Conservation (phyloP, 1,140 invertebrate genomes). For the Homalodisca vitripennis region DNA sequence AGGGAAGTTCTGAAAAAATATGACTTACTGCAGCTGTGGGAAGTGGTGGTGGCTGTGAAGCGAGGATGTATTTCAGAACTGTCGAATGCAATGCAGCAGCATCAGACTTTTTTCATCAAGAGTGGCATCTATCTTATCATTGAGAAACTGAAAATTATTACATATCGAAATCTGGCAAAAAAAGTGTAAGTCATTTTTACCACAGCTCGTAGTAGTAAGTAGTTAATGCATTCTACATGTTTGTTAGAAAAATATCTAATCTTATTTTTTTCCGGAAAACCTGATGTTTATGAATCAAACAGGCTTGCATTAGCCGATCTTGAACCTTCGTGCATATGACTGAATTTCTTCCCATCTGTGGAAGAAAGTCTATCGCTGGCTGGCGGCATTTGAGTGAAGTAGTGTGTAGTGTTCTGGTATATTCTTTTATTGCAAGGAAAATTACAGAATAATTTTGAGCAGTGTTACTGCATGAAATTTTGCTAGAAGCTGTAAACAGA, state of each 20-base stretch:
- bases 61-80: constrained; percentile 85
- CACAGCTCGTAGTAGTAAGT: too few relatives aligned
- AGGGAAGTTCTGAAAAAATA: constrained; percentile 80
- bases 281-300: background rate
- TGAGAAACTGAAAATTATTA: constrained; percentile 93
- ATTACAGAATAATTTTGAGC: too few relatives aligned
- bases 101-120: constrained; percentile 92
- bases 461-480: too few relatives aligned
- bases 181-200: constrained; percentile 88
- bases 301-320: background rate
- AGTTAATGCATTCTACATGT: too few relatives aligned
- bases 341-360: background rate
- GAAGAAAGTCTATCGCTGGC: background rate
- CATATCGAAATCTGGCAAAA: constrained; percentile 95
- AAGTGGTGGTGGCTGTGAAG: constrained; percentile 83
- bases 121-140: constrained; percentile 96
- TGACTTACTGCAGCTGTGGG: constrained; percentile 86
- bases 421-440: too few relatives aligned
- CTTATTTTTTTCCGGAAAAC: background rate
- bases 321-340: background rate
- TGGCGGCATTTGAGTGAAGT: too few relatives aligned
- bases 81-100: constrained; percentile 78
- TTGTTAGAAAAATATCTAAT: background rate
- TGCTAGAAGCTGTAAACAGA: too few relatives aligned
- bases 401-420: too few relatives aligned